Conservation (phyloP, 2,888 invertebrate genomes). For the Orthonevra nobilis region DNA sequence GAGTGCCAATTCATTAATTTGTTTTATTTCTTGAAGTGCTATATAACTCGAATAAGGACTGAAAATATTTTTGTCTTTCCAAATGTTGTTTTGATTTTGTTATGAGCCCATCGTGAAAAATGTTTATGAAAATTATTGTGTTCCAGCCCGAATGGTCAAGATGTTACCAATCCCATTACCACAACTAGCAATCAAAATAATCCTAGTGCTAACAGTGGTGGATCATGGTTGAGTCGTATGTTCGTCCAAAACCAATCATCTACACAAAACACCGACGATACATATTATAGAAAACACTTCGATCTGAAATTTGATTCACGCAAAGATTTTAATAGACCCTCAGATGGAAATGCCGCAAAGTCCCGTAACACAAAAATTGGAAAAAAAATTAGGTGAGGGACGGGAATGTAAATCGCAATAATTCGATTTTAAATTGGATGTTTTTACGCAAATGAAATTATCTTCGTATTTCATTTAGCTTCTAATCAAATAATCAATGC, state of each 20-base stretch:
- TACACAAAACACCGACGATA: slow-evolving; percentile 69
- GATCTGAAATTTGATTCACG: slow-evolving; percentile 77
- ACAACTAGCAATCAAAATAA: slow-evolving; percentile 75
- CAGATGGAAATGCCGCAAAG: slow-evolving; percentile 77
- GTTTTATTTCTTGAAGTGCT: slow-evolving; percentile 32
- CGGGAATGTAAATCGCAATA: slow-evolving; percentile 64
- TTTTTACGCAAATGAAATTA: slow-evolving; percentile 58
- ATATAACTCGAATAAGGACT: slow-evolving; percentile 23
- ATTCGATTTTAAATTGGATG: slow-evolving; percentile 60
- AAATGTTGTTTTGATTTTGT: slow-evolving; percentile 56
- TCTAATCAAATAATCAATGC: slow-evolving; percentile 50
- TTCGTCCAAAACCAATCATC: slow-evolving; percentile 75
- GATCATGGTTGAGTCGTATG: slow-evolving; percentile 80
- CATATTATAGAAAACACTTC: slow-evolving; percentile 77
- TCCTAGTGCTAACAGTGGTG: slow-evolving; percentile 75
- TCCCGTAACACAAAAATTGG: slow-evolving; percentile 78
- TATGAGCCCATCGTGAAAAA: slow-evolving; percentile 57
- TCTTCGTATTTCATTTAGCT: slow-evolving; percentile 56
- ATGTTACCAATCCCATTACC: slow-evolving; percentile 76
- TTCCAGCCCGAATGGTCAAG: slow-evolving; percentile 79
- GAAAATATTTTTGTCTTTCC: slow-evolving; percentile 49
- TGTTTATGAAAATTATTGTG: slow-evolving; percentile 73
- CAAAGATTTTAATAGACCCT: slow-evolving; percentile 79
- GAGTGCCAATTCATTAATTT: slow-evolving; percentile 37
- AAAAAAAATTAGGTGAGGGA: slow-evolving; percentile 81